Evolutionary conservation across 1,140 invertebrate genomes (phyloP).

Genomic region (Lepidurus arcticus): DNA sequence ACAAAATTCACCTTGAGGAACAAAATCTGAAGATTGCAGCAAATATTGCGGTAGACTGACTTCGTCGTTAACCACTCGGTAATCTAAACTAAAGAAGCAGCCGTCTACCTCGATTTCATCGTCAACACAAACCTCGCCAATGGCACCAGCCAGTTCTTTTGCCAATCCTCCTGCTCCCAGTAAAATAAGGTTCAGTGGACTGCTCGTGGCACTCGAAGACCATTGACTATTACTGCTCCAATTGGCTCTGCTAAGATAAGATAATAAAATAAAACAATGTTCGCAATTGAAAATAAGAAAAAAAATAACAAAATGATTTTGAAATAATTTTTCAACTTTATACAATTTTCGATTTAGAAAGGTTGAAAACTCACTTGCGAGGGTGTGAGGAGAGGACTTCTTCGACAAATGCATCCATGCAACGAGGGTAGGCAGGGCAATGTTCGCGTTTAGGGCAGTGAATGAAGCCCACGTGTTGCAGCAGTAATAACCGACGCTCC

Average conservation of each 20-base stretch:
- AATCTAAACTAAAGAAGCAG: conserved; percentile 74
- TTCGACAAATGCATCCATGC: conserved; percentile 80
- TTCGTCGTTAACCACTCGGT: conserved; percentile 78
- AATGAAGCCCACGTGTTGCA: conserved; percentile 92
- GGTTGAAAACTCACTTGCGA: conserved; percentile 49
- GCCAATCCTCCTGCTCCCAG: conserved; percentile 70
- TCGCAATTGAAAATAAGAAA: conserved; percentile 34
- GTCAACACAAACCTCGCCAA: conserved; percentile 61
- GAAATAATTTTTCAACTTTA: conserved; percentile 32
- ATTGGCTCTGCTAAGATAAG: conserved; percentile 53
- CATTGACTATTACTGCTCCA: conserved; percentile 63
- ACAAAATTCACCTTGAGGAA: conserved; percentile 59
- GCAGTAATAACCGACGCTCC: conserved; percentile 86
- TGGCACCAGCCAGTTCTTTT: conserved; percentile 69
- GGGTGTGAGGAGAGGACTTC: conserved; percentile 64
- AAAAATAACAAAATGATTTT: not conserved
- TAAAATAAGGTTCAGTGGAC: conserved; percentile 66
- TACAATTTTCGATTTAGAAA: not conserved
- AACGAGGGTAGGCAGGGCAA: conserved; percentile 83
- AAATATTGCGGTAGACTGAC: conserved; percentile 70
- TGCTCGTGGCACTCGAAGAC: conserved; percentile 59
- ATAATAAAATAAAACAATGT: conserved; percentile 35
- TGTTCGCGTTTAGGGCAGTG: conserved; percentile 90
- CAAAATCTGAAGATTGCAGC: conserved; percentile 67
- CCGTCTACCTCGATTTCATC: conserved; percentile 80